Base-by-base conservation (phyloP, 2,888 invertebrate genomes). In the Phlogophora meticulosa region DNA sequence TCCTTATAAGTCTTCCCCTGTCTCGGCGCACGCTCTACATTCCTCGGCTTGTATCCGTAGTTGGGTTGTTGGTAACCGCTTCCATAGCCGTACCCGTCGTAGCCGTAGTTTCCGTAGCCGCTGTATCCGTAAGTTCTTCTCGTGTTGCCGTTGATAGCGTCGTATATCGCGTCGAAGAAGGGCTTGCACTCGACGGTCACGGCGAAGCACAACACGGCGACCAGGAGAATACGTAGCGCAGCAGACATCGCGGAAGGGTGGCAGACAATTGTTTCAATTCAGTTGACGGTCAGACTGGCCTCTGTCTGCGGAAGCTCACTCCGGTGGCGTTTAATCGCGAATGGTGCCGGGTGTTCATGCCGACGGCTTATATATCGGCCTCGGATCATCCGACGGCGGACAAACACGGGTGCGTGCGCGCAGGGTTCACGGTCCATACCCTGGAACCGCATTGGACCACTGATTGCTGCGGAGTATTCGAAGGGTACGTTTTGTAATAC, bases 1-100 rank as follows among this genome's bases (percentile, higher is more conserved):
- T 97, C 96, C 85, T 96, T 97, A 91, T 96, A 98, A 1, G 97
- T 95, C 81, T 96, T 96, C 40, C 89, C 92, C 92, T 96, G 82
- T 84, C 91, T 85, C 73, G 89, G 81, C 13, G 88, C 82, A 57
- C 85, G 79, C 61, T 90, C 87, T 7, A 79, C 85, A 10, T 74
- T 78, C 60, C 83, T 87, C 36, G 89, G 88, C 22, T 72, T 81
- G 40, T 81, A 80, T 0, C 69, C 79, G 48, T 85, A 82, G 64
- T 75, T 84, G 0, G 65, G 67, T 52, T 76, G 78, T 11, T 61
- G 72, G 57, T 81, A 81, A n/a, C 77, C 77, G 10, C 68, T 57
- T 34, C 72, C 74, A n/a, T 90, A 88, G 2, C 86, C 85, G 20
- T 90, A 87, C 22, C 89, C 88, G 4, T 83, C 83, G 71, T 92